Conservation (phyloP, 1,140 invertebrate species). For the Drosophila parvula region DNA sequence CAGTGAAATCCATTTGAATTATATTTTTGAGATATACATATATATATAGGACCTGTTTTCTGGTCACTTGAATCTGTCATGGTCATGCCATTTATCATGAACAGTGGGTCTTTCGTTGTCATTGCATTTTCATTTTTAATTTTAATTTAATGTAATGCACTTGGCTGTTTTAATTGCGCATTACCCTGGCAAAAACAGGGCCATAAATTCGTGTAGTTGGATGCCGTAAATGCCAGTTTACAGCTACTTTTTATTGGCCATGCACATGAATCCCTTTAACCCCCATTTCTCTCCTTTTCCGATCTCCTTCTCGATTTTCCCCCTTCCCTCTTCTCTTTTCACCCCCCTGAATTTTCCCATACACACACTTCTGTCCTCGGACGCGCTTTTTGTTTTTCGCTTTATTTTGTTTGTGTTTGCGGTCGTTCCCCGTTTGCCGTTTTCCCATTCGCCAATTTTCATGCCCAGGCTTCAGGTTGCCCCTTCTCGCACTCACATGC, state of each 20-base stretch:
- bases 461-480: conserved; percentile 23
- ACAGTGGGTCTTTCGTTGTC: conserved; percentile 19
- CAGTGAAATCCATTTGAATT: conserved; percentile 16
- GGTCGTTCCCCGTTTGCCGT: conserved; percentile 52
- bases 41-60: conserved; percentile 26
- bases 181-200: conserved; percentile 62
- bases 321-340: neutral
- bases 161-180: conserved; percentile 77
- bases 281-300: conserved; percentile 4
- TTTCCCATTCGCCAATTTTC: conserved; percentile 41
- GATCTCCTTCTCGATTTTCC: neutral
- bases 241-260: conserved; percentile 74
- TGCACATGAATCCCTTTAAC: conserved; percentile 29
- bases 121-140: conserved; percentile 45
- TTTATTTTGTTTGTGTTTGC: conserved; percentile 64
- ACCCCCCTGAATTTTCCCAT: neutral
- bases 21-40: conserved; percentile 12
- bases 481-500: conserved; percentile 1
- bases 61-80: conserved; percentile 44
- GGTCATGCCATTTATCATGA: conserved; percentile 48
- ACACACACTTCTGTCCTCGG: conserved; percentile 21
- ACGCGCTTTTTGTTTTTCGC: conserved; percentile 38
- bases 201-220: conserved; percentile 74
- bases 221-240: conserved; percentile 75
- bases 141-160: conserved; percentile 78